These are phyloP conservation scores for Narcine bancroftii DNA, from an alignment of 2,113 vertebrate species.

Conservation along the genomic window DNA sequence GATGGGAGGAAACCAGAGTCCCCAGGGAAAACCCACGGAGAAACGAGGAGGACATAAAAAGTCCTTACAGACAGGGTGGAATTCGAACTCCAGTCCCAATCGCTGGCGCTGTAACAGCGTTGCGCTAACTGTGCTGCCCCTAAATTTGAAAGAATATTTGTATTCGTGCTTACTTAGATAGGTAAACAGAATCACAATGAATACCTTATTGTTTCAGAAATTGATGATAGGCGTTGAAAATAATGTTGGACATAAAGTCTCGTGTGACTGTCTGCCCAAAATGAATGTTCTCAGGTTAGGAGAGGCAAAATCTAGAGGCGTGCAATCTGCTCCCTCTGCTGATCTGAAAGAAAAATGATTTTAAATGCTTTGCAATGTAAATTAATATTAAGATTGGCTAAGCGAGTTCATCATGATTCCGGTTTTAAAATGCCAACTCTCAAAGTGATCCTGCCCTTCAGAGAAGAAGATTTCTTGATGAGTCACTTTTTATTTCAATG, in stretches of 20 bases:
- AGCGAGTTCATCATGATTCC: neutral
- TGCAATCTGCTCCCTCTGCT: constrained; percentile 3
- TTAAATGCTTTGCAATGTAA: neutral
- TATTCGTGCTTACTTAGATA: neutral
- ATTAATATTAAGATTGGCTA: neutral
- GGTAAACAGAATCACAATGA: neutral
- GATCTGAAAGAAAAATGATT: neutral
- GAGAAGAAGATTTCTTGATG: neutral
- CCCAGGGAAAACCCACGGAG: too few relatives aligned
- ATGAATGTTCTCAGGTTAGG: too few relatives aligned
- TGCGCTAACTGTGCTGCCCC: too few relatives aligned
- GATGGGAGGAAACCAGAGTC: too few relatives aligned
- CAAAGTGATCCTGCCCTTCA: neutral
- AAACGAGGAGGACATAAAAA: too few relatives aligned
- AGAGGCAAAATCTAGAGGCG: too few relatives aligned
- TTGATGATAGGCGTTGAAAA: neutral
- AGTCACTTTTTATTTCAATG: too few relatives aligned
- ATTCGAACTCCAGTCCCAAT: too few relatives aligned
- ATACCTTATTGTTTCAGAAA: neutral
- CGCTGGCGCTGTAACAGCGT: too few relatives aligned
- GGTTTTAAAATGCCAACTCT: neutral
- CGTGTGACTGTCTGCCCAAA: too few relatives aligned
- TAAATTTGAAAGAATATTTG: neutral
- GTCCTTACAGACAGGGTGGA: too few relatives aligned
- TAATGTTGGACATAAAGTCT: neutral